Conservation (phyloP, 1,140 invertebrate species). For the Brachionus koreanus region DNA sequence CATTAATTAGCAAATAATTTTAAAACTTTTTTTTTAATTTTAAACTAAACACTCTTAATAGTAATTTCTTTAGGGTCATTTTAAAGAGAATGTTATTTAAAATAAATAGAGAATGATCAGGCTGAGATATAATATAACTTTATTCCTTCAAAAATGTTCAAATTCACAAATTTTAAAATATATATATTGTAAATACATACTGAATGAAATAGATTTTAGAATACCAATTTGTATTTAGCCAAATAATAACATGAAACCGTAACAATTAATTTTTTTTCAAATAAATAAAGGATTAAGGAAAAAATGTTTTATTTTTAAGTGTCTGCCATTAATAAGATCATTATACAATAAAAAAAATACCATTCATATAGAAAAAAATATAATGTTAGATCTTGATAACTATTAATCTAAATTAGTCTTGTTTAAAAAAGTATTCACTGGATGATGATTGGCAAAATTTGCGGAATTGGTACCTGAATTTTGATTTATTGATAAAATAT, state of each 20-base stretch:
- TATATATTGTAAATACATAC: not conserved
- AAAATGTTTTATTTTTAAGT: not conserved
- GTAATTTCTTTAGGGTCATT: no score
- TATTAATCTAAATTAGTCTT: not conserved
- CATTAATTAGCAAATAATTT: no score
- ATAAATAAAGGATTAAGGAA: constrained; percentile 6
- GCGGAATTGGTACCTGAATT: not conserved
- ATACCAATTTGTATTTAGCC: not conserved
- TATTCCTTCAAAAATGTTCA: no score
- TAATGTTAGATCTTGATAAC: not conserved
- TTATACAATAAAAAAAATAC: not conserved
- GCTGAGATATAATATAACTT: no score
- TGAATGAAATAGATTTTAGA: not conserved
- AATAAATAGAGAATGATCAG: no score
- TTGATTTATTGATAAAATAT: constrained; percentile 9
- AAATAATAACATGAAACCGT: constrained; percentile 5
- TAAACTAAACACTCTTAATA: no score
- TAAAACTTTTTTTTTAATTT: no score
- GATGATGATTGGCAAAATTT: not conserved
- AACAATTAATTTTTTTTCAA: not conserved
- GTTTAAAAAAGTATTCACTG: not conserved
- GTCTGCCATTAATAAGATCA: not conserved
- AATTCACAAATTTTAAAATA: not conserved
- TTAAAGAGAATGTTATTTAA: no score
- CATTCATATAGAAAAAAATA: not conserved